These are phyloP conservation scores for Lethrus apterus DNA, from an alignment of 1,140 invertebrate species.

Conservation along the genomic window DNA sequence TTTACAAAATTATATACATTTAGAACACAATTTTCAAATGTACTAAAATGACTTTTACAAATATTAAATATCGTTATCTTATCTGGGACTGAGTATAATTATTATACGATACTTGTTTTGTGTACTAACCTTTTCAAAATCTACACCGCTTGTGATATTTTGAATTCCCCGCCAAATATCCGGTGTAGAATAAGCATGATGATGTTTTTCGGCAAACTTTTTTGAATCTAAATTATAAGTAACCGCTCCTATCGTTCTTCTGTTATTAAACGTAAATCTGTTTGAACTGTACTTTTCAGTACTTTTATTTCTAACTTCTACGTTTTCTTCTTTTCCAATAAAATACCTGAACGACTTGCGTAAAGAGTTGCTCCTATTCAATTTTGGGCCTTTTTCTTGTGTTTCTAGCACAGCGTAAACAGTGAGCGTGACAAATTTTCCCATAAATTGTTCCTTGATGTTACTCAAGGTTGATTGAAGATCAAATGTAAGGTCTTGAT, in stretches of 20 bases:
- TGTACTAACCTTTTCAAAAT: slow-evolving; percentile 48
- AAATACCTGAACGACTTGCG: slow-evolving; percentile 27
- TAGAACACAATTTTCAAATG: too few species aligned
- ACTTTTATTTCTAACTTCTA: slow-evolving; percentile 6
- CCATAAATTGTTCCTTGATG: slow-evolving; percentile 51
- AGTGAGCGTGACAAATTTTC: slow-evolving; percentile 65
- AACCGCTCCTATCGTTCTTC: slow-evolving; percentile 58
- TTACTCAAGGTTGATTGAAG: slow-evolving; percentile 41
- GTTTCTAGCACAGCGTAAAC: slow-evolving; percentile 64
- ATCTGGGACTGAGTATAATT: too few species aligned
- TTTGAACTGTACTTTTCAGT: slow-evolving; percentile 6
- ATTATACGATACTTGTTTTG: background rate
- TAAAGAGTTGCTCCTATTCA: slow-evolving; percentile 35
- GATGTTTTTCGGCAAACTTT: slow-evolving; percentile 56
- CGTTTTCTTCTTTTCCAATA: slow-evolving; percentile 10
- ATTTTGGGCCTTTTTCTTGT: slow-evolving; percentile 19
- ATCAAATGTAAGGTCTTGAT: slow-evolving; percentile 65
- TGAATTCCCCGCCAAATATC: slow-evolving; percentile 68
- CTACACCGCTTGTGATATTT: slow-evolving; percentile 58
- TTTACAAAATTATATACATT: too few species aligned
- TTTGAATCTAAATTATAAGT: slow-evolving; percentile 64
- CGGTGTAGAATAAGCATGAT: slow-evolving; percentile 57
- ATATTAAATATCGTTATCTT: too few species aligned
- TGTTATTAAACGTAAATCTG: slow-evolving; percentile 51
- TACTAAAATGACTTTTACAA: too few species aligned